These are phyloP conservation scores for Octodon degus DNA, from an alignment of 2,113 vertebrate genomes.

Conservation along the genomic window DNA sequence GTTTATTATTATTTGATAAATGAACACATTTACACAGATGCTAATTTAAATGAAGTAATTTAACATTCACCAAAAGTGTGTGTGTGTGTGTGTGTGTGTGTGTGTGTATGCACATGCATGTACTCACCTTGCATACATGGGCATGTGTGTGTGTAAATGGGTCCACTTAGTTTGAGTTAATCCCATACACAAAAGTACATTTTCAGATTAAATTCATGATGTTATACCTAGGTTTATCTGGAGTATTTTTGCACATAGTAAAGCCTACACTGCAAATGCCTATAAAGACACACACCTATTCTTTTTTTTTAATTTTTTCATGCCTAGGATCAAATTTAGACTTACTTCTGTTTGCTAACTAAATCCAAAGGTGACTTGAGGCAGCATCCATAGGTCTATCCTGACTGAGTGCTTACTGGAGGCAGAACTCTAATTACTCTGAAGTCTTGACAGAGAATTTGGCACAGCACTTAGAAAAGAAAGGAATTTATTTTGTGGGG, in stretches of 20 bases:
- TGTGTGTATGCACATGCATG: too few relatives aligned
- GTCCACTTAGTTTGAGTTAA: not conserved
- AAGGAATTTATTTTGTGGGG: not conserved
- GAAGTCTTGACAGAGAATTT: conserved; percentile 25
- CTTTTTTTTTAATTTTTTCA: not conserved
- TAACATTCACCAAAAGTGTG: not conserved
- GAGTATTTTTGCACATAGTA: not conserved
- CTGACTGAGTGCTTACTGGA: not conserved
- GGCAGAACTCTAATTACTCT: not conserved
- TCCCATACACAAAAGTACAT: not conserved
- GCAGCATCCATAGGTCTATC: not conserved
- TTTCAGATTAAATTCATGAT: not conserved
- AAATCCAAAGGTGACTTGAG: not conserved
- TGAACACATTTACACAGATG: not conserved
- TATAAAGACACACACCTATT: not conserved
- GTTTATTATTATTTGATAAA: not conserved
- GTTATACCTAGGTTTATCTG: not conserved
- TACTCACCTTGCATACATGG: too few relatives aligned
- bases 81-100: not conserved
- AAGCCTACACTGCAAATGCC: not conserved
- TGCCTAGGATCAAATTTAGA: not conserved
- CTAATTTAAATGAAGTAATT: not conserved
- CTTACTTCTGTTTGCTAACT: not conserved
- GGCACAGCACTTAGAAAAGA: not conserved
- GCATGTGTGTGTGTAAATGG: not conserved